phyloP scores from a whole-genome alignment of 1,140 invertebrate species.

The Trigoniulus corallinus region DNA sequence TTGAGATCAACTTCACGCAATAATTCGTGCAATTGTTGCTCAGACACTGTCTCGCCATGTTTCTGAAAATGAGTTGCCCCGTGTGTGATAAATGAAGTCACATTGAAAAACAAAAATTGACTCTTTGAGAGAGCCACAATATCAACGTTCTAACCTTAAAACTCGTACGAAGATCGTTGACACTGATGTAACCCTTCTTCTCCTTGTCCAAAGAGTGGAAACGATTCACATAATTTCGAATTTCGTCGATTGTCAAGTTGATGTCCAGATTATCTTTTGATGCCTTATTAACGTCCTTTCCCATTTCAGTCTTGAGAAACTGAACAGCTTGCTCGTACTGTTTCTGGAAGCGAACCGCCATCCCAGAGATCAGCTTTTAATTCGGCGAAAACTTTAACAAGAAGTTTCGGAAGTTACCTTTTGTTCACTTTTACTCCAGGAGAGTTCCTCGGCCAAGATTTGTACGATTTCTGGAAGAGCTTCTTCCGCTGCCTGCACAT shows the following conservation, averaged over 20 bases:
- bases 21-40: slow-evolving; percentile 93
- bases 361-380: neutral
- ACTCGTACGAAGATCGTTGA: slow-evolving; percentile 86
- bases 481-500: slow-evolving; percentile 90
- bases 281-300: slow-evolving; percentile 75
- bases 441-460: slow-evolving; percentile 91
- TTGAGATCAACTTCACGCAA: slow-evolving; percentile 96
- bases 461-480: slow-evolving; percentile 78
- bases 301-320: slow-evolving; percentile 91
- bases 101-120: neutral
- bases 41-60: slow-evolving; percentile 77
- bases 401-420: slow-evolving; percentile 25
- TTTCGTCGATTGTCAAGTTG: slow-evolving; percentile 87
- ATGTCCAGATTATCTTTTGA: slow-evolving; percentile 72
- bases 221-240: slow-evolving; percentile 80
- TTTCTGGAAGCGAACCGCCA: slow-evolving; percentile 30
- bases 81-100: neutral
- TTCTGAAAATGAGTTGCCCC: slow-evolving; percentile 40
- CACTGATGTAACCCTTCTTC: slow-evolving; percentile 92
- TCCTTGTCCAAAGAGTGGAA: slow-evolving; percentile 92
- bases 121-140: too few relatives aligned
- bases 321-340: slow-evolving; percentile 62
- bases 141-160: slow-evolving; percentile 51
- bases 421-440: slow-evolving; percentile 74
- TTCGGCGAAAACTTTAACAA: neutral